Evolutionary conservation across 2,797 vertebrate species (phyloP).

Genomic region (Hypotaenidia okinawae): DNA sequence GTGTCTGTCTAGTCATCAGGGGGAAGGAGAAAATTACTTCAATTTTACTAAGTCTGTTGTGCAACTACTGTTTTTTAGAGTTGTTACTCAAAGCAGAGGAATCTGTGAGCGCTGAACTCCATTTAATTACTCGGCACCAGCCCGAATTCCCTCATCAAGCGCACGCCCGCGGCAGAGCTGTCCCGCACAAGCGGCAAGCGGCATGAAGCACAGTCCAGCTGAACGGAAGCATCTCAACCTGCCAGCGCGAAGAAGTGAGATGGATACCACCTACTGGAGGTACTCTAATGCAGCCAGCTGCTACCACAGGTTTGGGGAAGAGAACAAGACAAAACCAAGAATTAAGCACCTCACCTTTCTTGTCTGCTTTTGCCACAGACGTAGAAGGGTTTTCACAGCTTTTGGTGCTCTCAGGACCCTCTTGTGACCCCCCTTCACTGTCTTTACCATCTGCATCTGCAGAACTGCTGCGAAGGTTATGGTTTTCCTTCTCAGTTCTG

Average conservation of each 20-base stretch:
- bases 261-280: rapidly evolving
- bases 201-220: neutral
- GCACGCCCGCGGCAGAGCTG: neutral
- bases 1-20: neutral
- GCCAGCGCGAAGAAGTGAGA: rapidly evolving
- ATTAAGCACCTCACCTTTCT: constrained; percentile 82
- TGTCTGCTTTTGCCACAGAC: constrained; percentile 72
- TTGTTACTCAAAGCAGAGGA: constrained; percentile 50
- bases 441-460: neutral
- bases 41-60: neutral
- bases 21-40: neutral
- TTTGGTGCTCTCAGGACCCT: neutral
- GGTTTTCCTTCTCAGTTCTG: neutral
- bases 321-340: neutral
- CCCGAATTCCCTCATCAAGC: neutral
- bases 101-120: neutral
- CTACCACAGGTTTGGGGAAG: rapidly evolving
- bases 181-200: rapidly evolving
- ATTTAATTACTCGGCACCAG: neutral
- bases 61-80: constrained; percentile 2
- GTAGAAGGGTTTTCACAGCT: constrained; percentile 77
- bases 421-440: neutral
- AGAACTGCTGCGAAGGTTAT: neutral
- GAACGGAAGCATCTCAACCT: neutral
- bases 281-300: neutral